Evolutionary conservation across 2,797 vertebrate genomes (phyloP), one percentile per base, ranked within the genome.

Genomic region (Champsocephalus gunnari): DNA sequence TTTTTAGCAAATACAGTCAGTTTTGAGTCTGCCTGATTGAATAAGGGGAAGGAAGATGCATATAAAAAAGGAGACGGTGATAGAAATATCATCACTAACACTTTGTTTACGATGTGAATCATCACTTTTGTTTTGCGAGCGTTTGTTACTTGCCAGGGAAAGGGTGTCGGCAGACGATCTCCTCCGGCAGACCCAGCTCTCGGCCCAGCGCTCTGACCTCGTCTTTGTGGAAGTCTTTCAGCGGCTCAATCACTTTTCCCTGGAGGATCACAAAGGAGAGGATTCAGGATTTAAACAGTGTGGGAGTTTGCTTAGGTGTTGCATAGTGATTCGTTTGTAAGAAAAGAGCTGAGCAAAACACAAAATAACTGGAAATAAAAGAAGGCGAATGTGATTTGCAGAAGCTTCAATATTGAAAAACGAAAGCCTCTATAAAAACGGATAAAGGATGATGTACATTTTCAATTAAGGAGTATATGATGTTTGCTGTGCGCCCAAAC

Each of bases 171-270:
- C 93, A 97, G 73, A 99, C 97, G 28, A 99, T 95, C 79, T 99
- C 98, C 71, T 99, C 98, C 41, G 98, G 98, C 70, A 99, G 95
- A 32, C 97, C 98, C 63, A 99, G 95, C 81, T 99, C 97, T 91
- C 97, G 95, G 8, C 98, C 98, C 59, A 99, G 93, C 19, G 96
- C 95, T 93, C 98, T 90, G 58, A 99, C 98, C 91, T 99, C 98
- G 89, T 99, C 98, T 90, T 99, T 99, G 93, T 99, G 98, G 73
- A 99, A 99, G 90, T 99, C 98, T 91, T 98, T 99, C 91, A 99
- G 93, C 0, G 98, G 98, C 87, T 99, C 98, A 86, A 99, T 99
- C 79, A 99, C 98, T 94, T 97, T 99, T 74, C 98, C 98, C 98
- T 99, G 80, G 3, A 82, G 59, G 55, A 62, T 60, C 61, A 79